phyloP scores from a whole-genome alignment of 2,113 vertebrate species.

The Neofelis nebulosa region DNA sequence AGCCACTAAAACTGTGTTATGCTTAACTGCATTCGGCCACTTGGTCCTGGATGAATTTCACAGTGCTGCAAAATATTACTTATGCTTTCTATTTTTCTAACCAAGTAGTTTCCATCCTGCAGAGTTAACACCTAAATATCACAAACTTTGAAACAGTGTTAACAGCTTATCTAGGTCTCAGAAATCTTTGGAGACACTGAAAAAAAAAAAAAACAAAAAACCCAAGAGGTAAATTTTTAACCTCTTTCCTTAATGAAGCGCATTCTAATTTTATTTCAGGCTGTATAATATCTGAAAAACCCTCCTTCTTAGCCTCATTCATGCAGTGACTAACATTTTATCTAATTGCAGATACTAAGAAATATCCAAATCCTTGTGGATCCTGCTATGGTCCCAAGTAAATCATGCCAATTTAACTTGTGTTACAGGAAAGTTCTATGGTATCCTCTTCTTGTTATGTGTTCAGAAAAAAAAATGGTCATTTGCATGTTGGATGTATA shows the following conservation, averaged over 20 bases:
- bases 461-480: neutral
- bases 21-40: neutral
- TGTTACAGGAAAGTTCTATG: neutral
- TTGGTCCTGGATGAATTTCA: neutral
- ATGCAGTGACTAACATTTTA: neutral
- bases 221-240: neutral
- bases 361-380: neutral
- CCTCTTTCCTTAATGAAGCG: neutral
- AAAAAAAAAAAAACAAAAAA: neutral
- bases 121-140: neutral
- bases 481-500: neutral
- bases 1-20: neutral
- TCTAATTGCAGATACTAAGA: neutral
- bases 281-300: neutral
- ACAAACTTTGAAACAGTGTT: neutral
- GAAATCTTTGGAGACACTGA: neutral
- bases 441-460: neutral
- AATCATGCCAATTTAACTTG: neutral
- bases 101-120: neutral
- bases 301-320: neutral
- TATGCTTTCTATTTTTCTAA: neutral
- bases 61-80: neutral
- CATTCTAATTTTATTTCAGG: conserved; percentile 1
- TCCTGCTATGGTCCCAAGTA: neutral
- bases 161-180: neutral